phyloP scores from a whole-genome alignment of 2,797 vertebrate genomes.

The Chelonia mydas region DNA sequence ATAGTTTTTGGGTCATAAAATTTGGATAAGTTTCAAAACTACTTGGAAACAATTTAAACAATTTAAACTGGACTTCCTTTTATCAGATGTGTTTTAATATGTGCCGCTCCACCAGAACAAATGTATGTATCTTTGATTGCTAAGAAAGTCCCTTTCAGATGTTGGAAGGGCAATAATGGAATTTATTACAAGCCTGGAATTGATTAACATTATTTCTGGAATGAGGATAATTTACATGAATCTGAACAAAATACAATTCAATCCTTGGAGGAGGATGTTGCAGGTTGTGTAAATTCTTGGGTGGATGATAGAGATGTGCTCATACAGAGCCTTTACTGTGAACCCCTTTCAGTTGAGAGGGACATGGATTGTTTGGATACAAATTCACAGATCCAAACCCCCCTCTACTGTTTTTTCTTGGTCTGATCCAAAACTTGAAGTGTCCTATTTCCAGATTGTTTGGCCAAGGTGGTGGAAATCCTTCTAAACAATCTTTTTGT shows the following conservation, averaged over 20 bases:
- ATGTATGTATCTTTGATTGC: background rate
- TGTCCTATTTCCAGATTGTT: background rate
- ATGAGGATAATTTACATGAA: background rate
- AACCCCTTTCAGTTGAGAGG: background rate
- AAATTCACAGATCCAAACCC: background rate
- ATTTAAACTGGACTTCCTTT: background rate
- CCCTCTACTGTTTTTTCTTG: background rate
- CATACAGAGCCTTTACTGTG: background rate
- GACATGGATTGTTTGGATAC: background rate
- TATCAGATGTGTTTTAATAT: background rate
- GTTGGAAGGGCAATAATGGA: background rate
- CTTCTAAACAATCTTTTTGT: background rate
- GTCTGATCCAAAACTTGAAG: background rate
- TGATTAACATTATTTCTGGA: background rate
- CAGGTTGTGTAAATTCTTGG: background rate
- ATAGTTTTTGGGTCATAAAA: background rate
- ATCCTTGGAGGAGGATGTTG: background rate
- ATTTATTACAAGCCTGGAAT: background rate
- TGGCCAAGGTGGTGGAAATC: background rate
- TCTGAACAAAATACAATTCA: background rate
- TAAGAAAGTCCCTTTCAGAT: background rate
- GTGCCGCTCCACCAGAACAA: background rate
- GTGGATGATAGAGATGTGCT: background rate
- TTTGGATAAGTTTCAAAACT: background rate
- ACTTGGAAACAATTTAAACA: background rate